Base-by-base conservation (phyloP, 1,140 invertebrate genomes). In the Cydia splendana region DNA sequence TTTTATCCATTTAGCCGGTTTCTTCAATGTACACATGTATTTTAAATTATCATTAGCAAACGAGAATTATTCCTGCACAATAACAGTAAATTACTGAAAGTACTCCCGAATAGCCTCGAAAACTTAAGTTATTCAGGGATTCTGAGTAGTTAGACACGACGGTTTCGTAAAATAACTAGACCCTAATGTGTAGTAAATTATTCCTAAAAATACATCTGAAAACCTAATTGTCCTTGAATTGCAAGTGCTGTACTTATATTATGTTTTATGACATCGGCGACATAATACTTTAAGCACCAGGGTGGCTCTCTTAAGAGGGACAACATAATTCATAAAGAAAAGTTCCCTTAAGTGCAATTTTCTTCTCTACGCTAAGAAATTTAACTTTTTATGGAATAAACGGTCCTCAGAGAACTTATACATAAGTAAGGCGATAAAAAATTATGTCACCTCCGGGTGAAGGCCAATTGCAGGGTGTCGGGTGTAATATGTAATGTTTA, bases 291-390 rank as follows among this genome's bases (percentile, higher is more conserved):
- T 38, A 69, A 69, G 65, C 28, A 1, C 65, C 2, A 15, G 15
- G 15, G 13, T 34, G 18, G 34, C 18, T 42, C 38, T 71, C 30
- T 69, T 34, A 34, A n/a, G n/a, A 34, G n/a, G 30, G 67, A 38
- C 30, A 38, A n/a, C 38, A 38, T 71, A 71, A 71, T 71, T 71
- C 34, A 71, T 42, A 71, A 71, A 71, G 67, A 45, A 71, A 71
- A 38, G 67, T 38, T 71, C 67, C 67, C 67, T 71, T 18, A 71
- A 71, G 67, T 71, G 34, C 67, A 71, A 71, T 71, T 71, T 71
- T 42, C 67, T 53, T 38, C 38, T 53, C 67, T 71, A 71, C 45
- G 67, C 30, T 71, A 71, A 38, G 38, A 71, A 38, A 71, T 71
- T 71, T 71, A 71, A 71, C 67, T 71, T 71, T 71, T 71, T 42